phyloP scores from a whole-genome alignment of 2,888 invertebrate species.

The Priocnemis perturbator region DNA sequence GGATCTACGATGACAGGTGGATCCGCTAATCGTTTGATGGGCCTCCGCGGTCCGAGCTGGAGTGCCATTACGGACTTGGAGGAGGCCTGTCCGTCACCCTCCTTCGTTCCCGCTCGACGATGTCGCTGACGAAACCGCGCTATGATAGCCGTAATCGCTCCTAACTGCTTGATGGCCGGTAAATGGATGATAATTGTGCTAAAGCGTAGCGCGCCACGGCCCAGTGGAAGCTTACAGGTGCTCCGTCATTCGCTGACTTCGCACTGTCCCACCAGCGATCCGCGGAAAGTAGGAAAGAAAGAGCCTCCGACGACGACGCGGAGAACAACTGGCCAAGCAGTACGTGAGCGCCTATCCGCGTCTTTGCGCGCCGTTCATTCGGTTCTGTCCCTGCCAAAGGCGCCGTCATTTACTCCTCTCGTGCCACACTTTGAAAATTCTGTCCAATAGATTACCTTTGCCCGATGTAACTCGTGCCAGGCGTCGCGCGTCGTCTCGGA shows the following conservation, averaged over 20 bases:
- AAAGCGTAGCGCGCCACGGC: slow-evolving; percentile 40
- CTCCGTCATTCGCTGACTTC: slow-evolving; percentile 47
- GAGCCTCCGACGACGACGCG: too few species aligned
- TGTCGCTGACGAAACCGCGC: slow-evolving; percentile 62
- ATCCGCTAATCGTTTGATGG: slow-evolving; percentile 69
- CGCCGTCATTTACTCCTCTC: too few species aligned
- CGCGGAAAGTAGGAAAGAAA: slow-evolving; percentile 2
- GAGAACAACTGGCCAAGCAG: too few species aligned
- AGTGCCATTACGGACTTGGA: slow-evolving; percentile 35
- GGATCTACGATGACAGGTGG: slow-evolving; percentile 71
- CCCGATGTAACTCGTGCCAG: too few species aligned
- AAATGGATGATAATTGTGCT: slow-evolving; percentile 72
- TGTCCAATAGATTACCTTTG: too few species aligned
- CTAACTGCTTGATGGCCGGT: slow-evolving; percentile 72
- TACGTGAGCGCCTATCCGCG: too few species aligned
- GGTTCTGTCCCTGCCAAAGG: background rate
- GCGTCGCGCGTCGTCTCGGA: too few species aligned
- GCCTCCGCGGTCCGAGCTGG: slow-evolving; percentile 38
- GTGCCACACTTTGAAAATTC: too few species aligned
- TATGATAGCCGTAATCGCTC: slow-evolving; percentile 71
- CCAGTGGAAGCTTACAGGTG: slow-evolving; percentile 45
- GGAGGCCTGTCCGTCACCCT: slow-evolving; percentile 54
- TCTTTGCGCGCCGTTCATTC: background rate
- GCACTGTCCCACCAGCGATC: slow-evolving; percentile 10
- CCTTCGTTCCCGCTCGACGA: slow-evolving; percentile 19